Evolutionary conservation across 2,797 vertebrate species (phyloP).

Genomic region (Arctocebus calabarensis): DNA sequence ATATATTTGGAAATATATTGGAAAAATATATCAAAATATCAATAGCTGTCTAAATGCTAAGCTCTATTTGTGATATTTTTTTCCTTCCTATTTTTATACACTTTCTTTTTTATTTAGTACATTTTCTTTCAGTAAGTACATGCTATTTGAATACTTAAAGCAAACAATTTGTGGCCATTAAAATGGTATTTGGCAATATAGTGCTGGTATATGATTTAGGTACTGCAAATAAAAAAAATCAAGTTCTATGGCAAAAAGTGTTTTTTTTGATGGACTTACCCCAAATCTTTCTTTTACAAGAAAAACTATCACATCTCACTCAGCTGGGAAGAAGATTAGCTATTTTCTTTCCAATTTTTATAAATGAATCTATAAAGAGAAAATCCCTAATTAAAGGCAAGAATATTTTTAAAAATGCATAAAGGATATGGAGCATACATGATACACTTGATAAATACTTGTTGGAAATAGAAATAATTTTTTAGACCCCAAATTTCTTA

Average conservation of each 20-base stretch:
- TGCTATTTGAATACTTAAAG: not conserved
- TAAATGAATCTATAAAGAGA: not conserved
- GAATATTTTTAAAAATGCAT: not conserved
- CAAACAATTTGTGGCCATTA: not conserved
- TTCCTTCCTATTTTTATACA: not conserved
- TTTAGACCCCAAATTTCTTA: not conserved
- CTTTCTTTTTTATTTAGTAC: not conserved
- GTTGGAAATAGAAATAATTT: not conserved
- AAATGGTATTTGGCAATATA: not conserved
- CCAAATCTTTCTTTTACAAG: not conserved
- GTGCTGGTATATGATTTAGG: not conserved
- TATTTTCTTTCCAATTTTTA: constrained; percentile 19
- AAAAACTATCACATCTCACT: not conserved
- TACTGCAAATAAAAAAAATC: not conserved
- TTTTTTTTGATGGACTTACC: not conserved
- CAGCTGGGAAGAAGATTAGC: not conserved
- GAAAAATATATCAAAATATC: not conserved
- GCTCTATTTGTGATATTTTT: not conserved
- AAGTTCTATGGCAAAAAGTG: not conserved
- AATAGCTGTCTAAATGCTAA: not conserved
- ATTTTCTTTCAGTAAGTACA: not conserved
- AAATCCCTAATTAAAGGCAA: not conserved
- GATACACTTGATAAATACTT: not conserved
- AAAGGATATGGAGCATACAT: not conserved
- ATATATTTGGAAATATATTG: too few relatives aligned